These are phyloP conservation scores for Eublepharis macularius DNA, from an alignment of 2,113 vertebrate genomes.

Conservation along the genomic window DNA sequence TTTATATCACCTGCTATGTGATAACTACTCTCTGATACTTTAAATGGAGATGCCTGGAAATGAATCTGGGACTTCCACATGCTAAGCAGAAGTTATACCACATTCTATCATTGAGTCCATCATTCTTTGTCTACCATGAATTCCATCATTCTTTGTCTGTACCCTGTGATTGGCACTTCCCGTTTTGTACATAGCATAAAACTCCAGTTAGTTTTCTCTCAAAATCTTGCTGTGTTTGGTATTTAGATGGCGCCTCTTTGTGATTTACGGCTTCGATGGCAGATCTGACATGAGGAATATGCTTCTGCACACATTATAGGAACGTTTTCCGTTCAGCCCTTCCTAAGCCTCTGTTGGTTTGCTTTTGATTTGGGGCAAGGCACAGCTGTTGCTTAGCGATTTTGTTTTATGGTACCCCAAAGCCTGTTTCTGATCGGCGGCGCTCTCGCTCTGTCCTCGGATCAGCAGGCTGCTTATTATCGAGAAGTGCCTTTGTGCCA, in stretches of 20 bases:
- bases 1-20: too few species aligned
- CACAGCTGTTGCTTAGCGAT: conserved; percentile 1
- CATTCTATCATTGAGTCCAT: too few species aligned
- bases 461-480: conserved; percentile 12
- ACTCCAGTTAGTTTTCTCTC: background rate
- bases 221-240: background rate
- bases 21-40: too few species aligned
- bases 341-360: background rate
- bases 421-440: background rate
- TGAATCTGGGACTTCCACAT: too few species aligned
- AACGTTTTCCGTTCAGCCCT: background rate
- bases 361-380: conserved; percentile 9
- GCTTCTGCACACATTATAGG: background rate
- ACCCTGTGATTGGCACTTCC: background rate
- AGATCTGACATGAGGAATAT: background rate
- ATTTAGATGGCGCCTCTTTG: background rate
- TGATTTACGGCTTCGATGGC: background rate
- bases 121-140: too few species aligned
- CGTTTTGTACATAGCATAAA: background rate
- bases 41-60: too few species aligned
- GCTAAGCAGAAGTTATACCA: too few species aligned
- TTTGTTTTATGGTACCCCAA: background rate
- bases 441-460: background rate
- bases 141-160: background rate
- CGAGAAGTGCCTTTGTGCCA: conserved; percentile 1